Percentiles rank a stretch among this genome's conserved stretches.
Conservation (phyloP, 2,113 vertebrate genomes). For the Craseonycteris thonglongyai region DNA sequence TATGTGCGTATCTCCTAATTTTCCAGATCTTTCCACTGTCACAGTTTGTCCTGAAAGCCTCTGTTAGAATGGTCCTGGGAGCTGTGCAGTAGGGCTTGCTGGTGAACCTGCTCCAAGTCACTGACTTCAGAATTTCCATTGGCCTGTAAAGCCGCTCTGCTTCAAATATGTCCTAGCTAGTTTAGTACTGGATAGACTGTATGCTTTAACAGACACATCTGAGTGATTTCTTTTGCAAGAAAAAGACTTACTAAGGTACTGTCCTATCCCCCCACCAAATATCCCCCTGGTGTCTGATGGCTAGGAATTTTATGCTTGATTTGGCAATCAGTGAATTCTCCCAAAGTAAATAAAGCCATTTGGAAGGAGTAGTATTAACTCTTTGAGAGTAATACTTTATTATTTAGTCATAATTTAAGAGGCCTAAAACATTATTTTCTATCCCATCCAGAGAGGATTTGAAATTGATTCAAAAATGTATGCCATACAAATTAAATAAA, state of each 20-base stretch:
- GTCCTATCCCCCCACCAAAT: not conserved
- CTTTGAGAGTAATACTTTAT: not conserved
- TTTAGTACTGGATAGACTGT: not conserved
- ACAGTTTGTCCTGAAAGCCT: not conserved
- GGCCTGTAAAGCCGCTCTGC: not conserved
- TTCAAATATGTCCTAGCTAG: not conserved
- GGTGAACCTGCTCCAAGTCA: not conserved
- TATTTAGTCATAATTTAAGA: not conserved
- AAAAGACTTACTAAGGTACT: not conserved
- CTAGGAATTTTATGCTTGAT: not conserved
- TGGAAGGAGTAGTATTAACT: not conserved
- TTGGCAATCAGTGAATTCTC: not conserved
- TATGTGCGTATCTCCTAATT: not conserved
- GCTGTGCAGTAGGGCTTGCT: not conserved
- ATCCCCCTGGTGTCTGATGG: not conserved
- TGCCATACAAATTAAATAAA: not conserved
- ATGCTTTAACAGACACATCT: not conserved
- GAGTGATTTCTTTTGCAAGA: not conserved
- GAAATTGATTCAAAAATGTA: slow-evolving; percentile 6
- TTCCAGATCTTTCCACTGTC: not conserved
- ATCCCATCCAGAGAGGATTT: not conserved
- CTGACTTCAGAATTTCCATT: slow-evolving; percentile 50
- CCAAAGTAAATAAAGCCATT: not conserved
- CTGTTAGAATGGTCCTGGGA: not conserved
- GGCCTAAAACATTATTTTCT: not conserved